Percentiles rank a stretch among this genome's conserved stretches.
phyloP scores from a whole-genome alignment of 2,797 vertebrate species.

The Channa striata region DNA sequence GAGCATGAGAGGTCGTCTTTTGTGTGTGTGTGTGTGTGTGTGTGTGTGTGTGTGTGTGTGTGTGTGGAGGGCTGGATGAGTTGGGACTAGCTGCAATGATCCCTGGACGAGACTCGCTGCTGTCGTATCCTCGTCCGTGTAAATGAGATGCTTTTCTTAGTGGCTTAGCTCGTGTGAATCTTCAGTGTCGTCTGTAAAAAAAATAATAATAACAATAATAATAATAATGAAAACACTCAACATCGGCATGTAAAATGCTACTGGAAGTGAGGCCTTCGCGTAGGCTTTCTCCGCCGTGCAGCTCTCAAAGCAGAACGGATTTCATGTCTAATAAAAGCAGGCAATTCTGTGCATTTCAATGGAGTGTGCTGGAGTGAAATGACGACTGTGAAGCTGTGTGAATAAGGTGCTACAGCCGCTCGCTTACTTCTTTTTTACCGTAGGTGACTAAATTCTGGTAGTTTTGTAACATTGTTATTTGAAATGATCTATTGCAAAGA shows the following conservation, averaged over 20 bases:
- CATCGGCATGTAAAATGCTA: constrained; percentile 15
- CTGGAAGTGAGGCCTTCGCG: constrained; percentile 37
- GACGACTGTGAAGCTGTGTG: constrained; percentile 55
- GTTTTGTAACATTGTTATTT: constrained; percentile 78
- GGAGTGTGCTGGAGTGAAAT: constrained; percentile 1
- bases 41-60: constrained; percentile 10
- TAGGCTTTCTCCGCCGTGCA: constrained; percentile 44
- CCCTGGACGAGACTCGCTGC: constrained; percentile 50
- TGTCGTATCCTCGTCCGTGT: constrained; percentile 42
- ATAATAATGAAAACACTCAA: constrained; percentile 14
- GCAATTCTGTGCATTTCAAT: constrained; percentile 17
- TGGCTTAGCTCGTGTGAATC: constrained; percentile 72
- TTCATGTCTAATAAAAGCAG: constrained; percentile 35
- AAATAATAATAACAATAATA: constrained; percentile 8
- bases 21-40: constrained; percentile 12
- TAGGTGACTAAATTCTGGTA: constrained; percentile 72
- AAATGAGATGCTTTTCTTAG: constrained; percentile 67
- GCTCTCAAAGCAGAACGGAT: constrained; percentile 34
- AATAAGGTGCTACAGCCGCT: constrained; percentile 78
- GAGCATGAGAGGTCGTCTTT: constrained; percentile 18
- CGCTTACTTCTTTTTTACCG: constrained; percentile 63
- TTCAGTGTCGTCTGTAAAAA: constrained; percentile 55
- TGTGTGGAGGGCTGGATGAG: background rate
- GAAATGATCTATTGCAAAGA: constrained; percentile 66
- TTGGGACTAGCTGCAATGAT: constrained; percentile 26